A percentile compares a stretch with the other conserved stretches of the same genome.
Conservation (phyloP, 2,888 invertebrate species). For the Drosophila colorata region DNA sequence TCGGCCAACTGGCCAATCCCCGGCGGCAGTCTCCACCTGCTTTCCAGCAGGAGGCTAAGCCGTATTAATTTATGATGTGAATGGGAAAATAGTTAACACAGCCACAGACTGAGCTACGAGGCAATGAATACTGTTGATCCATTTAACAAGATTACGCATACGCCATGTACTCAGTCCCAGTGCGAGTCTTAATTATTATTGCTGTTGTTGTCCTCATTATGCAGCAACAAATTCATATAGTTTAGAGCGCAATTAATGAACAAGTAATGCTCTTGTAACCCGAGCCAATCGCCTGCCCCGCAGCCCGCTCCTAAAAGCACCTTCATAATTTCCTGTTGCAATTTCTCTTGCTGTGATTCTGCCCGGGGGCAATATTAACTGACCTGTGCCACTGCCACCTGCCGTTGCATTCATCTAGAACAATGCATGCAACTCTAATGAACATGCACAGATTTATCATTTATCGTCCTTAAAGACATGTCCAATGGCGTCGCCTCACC, state of each 20-base stretch:
- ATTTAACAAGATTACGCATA: conserved; percentile 73
- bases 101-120: conserved; percentile 26
- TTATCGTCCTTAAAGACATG: conserved; percentile 37
- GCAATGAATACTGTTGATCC: conserved; percentile 57
- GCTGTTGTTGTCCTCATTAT: conserved; percentile 32
- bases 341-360: conserved; percentile 10
- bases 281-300: no score
- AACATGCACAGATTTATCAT: conserved; percentile 59
- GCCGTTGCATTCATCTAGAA: conserved; percentile 24
- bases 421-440: conserved; percentile 47
- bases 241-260: conserved; percentile 66
- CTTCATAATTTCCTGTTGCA: conserved; percentile 62
- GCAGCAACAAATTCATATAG: conserved; percentile 42
- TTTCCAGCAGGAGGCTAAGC: conserved; percentile 17
- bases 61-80: conserved; percentile 67
- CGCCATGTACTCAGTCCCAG: conserved; percentile 33
- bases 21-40: not conserved
- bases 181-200: conserved; percentile 19
- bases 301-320: not conserved
- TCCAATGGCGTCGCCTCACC: not conserved
- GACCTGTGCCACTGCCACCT: conserved; percentile 22
- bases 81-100: conserved; percentile 57
- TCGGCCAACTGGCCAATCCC: conserved; percentile 42
- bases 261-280: conserved; percentile 55
- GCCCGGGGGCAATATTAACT: conserved; percentile 2